These are phyloP conservation scores for Scaptomyza graminum DNA, from an alignment of 1,140 invertebrate species.

Conservation along the genomic window DNA sequence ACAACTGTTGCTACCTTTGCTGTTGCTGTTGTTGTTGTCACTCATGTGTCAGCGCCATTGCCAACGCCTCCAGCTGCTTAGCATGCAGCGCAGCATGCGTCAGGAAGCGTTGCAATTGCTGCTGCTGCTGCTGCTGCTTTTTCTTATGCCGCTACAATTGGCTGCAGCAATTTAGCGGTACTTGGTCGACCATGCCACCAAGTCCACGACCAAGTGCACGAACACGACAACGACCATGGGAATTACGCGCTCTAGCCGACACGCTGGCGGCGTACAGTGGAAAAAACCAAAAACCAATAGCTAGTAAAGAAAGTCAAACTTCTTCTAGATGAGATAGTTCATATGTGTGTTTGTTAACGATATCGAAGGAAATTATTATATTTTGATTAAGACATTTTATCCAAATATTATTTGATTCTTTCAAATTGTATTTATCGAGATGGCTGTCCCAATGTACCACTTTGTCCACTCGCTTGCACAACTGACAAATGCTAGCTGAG, in stretches of 20 bases:
- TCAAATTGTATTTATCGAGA: neutral
- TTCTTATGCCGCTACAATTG: slow-evolving; percentile 29
- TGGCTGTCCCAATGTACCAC: slow-evolving; percentile 42
- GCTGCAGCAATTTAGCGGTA: slow-evolving; percentile 76
- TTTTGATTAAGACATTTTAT: too few species aligned
- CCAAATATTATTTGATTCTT: neutral
- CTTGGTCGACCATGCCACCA: slow-evolving; percentile 54
- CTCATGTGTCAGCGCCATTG: slow-evolving; percentile 61
- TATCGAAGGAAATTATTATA: too few species aligned
- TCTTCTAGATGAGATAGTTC: neutral
- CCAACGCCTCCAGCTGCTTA: slow-evolving; percentile 66
- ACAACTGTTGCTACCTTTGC: slow-evolving; percentile 4
- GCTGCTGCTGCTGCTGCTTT: slow-evolving; percentile 14
- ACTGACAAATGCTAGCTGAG: slow-evolving; percentile 1
- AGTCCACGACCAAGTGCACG: slow-evolving; percentile 10
- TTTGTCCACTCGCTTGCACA: too few species aligned
- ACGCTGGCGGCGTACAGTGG: slow-evolving; percentile 43
- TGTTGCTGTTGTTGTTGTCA: slow-evolving; percentile 45
- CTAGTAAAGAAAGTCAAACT: neutral
- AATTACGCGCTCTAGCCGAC: slow-evolving; percentile 48
- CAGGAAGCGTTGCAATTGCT: slow-evolving; percentile 55
- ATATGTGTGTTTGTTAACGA: too few species aligned
- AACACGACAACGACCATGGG: slow-evolving; percentile 61
- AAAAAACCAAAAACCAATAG: neutral
- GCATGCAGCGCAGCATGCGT: slow-evolving; percentile 69